Conservation (phyloP, 2,797 vertebrate genomes). For the Spinus pinus region DNA sequence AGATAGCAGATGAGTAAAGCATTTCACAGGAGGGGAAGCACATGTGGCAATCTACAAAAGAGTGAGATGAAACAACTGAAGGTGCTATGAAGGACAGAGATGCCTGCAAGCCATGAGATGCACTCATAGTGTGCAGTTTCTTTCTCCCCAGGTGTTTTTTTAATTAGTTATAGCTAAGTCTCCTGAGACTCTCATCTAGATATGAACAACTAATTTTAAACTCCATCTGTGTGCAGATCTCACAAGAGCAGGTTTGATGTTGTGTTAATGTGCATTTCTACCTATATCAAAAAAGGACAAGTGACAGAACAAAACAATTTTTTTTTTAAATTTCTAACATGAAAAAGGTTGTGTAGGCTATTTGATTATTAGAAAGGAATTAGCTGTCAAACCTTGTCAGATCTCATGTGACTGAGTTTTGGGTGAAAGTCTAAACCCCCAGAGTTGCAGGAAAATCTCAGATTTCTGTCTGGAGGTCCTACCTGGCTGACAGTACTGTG, state of each 20-base stretch:
- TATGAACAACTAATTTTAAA: neutral
- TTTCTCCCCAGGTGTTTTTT: neutral
- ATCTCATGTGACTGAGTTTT: neutral
- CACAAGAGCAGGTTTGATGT: neutral
- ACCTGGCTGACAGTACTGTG: neutral
- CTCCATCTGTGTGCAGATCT: neutral
- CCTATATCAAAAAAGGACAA: neutral
- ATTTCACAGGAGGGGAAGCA: neutral
- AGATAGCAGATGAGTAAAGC: neutral
- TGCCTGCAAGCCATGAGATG: neutral
- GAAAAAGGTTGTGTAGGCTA: neutral
- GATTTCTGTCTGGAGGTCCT: neutral
- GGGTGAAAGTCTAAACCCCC: neutral
- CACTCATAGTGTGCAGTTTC: neutral
- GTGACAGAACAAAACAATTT: neutral
- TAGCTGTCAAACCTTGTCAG: neutral
- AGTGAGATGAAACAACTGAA: neutral
- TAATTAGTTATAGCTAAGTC: neutral
- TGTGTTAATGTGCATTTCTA: neutral
- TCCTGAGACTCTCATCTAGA: neutral
- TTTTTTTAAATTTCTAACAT: neutral
- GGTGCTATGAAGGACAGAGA: neutral
- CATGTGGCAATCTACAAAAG: neutral
- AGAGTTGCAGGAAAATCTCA: fast-evolving
- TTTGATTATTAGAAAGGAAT: neutral